These are phyloP conservation scores for Myotis brandtii DNA, from an alignment of 2,113 vertebrate genomes.

Conservation along the genomic window DNA sequence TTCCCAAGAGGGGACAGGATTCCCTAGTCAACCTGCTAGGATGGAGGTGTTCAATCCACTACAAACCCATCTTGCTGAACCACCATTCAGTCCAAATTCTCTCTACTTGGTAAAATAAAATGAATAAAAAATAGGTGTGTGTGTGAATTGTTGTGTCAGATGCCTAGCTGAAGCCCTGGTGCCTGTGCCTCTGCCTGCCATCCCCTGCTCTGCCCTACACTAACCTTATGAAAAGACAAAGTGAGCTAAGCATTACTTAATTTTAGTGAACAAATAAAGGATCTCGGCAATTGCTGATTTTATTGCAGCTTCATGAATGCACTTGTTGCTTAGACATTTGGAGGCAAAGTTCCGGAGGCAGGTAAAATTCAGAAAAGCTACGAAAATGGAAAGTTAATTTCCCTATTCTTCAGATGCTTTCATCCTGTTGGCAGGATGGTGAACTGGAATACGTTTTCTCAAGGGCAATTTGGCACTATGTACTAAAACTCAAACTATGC, in stretches of 20 bases:
- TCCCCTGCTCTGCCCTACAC: background rate
- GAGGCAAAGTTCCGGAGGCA: background rate
- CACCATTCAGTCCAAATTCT: background rate
- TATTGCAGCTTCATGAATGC: constrained; percentile 14
- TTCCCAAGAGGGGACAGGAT: background rate
- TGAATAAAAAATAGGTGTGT: background rate
- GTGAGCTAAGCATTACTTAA: background rate
- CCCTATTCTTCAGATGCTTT: background rate
- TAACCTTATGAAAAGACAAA: background rate
- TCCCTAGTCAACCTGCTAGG: background rate
- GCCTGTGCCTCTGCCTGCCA: background rate
- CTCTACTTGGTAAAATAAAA: background rate
- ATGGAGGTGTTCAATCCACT: background rate
- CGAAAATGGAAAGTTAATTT: constrained; percentile 5
- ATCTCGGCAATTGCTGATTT: background rate
- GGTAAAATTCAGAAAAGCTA: constrained; percentile 41
- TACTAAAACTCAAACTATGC: constrained; percentile 42
- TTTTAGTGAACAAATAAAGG: constrained; percentile 30
- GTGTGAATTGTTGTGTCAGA: background rate
- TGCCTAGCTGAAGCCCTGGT: background rate
- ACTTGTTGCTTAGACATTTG: background rate
- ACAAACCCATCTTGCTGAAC: background rate
- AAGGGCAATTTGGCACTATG: background rate
- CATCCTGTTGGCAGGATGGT: background rate
- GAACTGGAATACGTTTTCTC: background rate